Evolutionary conservation across 2,888 invertebrate genomes (phyloP).

Genomic region (Thymelicus acteon): DNA sequence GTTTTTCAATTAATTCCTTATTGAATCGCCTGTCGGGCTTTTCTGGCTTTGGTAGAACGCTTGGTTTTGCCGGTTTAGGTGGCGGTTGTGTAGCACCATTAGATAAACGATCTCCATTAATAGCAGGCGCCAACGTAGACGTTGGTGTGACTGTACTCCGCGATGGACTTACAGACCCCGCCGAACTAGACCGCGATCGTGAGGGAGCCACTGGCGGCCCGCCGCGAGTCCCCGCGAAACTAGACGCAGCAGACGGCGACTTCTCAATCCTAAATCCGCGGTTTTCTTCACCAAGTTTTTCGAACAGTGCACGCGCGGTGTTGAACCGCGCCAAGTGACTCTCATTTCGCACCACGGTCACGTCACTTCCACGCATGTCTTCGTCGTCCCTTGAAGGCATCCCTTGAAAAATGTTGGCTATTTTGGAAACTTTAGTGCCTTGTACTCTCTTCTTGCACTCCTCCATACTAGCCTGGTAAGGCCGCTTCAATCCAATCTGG

Average conservation of each 20-base stretch:
- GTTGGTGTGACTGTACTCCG: conserved; percentile 83
- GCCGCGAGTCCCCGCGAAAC: conserved; percentile 82
- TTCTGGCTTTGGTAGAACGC: conserved; percentile 89
- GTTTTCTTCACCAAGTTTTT: conserved; percentile 93
- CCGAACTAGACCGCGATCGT: conserved; percentile 87
- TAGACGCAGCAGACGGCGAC: conserved; percentile 83
- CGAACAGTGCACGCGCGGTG: conserved; percentile 95
- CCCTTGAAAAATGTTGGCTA: conserved; percentile 95
- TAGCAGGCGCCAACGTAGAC: conserved; percentile 70
- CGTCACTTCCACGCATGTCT: conserved; percentile 83
- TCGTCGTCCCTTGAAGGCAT: conserved; percentile 86
- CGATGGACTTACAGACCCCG: conserved; percentile 86
- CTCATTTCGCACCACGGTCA: conserved; percentile 93
- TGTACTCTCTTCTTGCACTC: conserved; percentile 87
- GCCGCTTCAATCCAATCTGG: conserved; percentile 82
- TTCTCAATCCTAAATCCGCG: conserved; percentile 85
- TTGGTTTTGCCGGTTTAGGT: conserved; percentile 81
- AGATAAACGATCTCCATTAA: conserved; percentile 73
- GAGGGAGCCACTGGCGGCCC: conserved; percentile 81
- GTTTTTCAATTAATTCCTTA: conserved; percentile 94
- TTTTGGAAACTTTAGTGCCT: conserved; percentile 95
- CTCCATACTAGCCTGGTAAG: conserved; percentile 86
- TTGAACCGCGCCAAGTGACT: conserved; percentile 96
- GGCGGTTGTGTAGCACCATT: conserved; percentile 78
- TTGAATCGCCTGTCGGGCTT: conserved; percentile 93